A percentile compares a stretch with the other conserved stretches of the same genome.
These are phyloP conservation scores for Sinocyclocheilus anophthalmus DNA, from an alignment of 2,113 vertebrate species.

Conservation along the genomic window DNA sequence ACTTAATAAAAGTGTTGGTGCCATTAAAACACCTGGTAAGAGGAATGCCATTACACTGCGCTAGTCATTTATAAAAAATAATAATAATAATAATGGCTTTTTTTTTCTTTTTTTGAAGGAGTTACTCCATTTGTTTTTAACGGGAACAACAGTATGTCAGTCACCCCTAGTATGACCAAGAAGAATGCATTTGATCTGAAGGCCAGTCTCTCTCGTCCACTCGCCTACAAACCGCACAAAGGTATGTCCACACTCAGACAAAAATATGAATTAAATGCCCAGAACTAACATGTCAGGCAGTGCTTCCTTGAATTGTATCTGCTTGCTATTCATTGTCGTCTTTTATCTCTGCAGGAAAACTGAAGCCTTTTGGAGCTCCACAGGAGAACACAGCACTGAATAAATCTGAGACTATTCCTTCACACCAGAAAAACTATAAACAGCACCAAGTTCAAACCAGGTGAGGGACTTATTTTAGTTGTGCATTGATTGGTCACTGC, in stretches of 20 bases:
- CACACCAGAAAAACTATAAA: conserved; percentile 83
- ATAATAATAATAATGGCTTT: accelerated
- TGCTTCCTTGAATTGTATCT: not conserved
- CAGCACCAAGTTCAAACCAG: conserved; percentile 83
- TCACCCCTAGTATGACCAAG: conserved; percentile 77
- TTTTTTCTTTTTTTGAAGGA: conserved; percentile 61
- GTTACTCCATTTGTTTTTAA: conserved; percentile 79
- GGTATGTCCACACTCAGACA: conserved; percentile 67
- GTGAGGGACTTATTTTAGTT: conserved; percentile 65
- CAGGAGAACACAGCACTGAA: conserved; percentile 75
- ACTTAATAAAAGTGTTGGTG: conserved; percentile 48
- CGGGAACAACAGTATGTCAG: conserved; percentile 62
- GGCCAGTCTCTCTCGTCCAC: conserved; percentile 89
- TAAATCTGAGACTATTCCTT: conserved; percentile 63
- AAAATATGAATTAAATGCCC: not conserved
- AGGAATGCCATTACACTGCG: not conserved
- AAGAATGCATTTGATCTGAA: conserved; percentile 88
- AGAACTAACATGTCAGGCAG: not conserved
- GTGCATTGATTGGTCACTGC: not conserved
- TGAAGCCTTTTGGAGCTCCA: conserved; percentile 82
- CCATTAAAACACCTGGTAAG: conserved; percentile 50
- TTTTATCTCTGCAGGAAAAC: conserved; percentile 77
- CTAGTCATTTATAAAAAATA: not conserved
- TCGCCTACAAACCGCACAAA: conserved; percentile 89
- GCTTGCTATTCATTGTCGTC: not conserved